Conservation (phyloP, 2,113 vertebrate species). For the Corythornis cristatus region DNA sequence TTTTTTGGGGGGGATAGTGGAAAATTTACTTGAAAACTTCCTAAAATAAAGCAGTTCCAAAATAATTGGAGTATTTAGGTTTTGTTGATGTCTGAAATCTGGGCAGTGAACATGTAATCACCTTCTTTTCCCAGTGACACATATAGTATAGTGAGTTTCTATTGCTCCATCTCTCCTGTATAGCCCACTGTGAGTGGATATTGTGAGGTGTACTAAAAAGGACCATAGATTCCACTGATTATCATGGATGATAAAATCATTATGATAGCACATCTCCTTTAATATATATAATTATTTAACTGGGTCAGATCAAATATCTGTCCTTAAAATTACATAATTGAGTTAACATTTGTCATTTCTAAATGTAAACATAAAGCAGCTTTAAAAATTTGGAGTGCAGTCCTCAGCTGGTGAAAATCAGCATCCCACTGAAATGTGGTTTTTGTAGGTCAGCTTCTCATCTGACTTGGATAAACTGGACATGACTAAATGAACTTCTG, state of each 20-base stretch:
- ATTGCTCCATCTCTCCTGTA: neutral
- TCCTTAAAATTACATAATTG: neutral
- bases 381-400: neutral
- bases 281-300: neutral
- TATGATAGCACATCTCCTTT: neutral
- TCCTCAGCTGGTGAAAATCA: neutral
- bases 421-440: neutral
- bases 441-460: slow-evolving; percentile 28
- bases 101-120: neutral
- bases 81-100: neutral
- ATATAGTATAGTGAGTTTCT: neutral
- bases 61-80: neutral
- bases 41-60: neutral
- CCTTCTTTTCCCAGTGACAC: neutral
- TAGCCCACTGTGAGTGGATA: neutral
- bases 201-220: neutral
- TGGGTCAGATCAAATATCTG: neutral
- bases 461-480: slow-evolving; percentile 20
- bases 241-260: neutral
- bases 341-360: neutral
- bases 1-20: neutral
- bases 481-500: slow-evolving; percentile 24
- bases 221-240: neutral
- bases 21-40: neutral
- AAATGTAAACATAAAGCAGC: neutral